Conservation (phyloP, 2,113 vertebrate genomes). For the Ascaphus truei region DNA sequence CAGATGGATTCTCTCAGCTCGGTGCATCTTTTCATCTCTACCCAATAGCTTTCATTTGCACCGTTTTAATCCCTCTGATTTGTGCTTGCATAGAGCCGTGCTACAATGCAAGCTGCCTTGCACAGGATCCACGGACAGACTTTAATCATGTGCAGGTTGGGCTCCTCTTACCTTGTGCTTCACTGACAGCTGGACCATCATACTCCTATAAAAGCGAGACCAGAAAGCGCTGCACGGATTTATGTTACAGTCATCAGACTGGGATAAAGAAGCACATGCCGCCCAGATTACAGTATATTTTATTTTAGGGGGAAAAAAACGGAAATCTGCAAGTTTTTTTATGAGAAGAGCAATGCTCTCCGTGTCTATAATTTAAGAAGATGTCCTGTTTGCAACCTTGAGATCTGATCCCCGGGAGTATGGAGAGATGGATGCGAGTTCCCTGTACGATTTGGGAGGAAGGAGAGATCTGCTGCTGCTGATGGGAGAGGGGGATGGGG, state of each 20-base stretch:
- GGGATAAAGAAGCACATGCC: slow-evolving; percentile 2
- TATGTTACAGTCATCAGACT: neutral
- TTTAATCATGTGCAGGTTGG: neutral
- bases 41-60: neutral
- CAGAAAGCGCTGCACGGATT: too few relatives aligned
- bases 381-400: slow-evolving; percentile 28
- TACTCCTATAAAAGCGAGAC: too few relatives aligned
- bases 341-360: neutral
- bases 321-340: neutral
- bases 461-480: neutral
- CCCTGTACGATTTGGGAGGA: slow-evolving; percentile 1
- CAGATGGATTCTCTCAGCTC: neutral
- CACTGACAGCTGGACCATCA: neutral
- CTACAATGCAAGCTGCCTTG: neutral
- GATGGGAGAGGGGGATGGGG: neutral
- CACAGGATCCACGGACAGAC: neutral
- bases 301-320: too few relatives aligned
- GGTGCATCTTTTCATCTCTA: neutral
- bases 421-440: slow-evolving; percentile 5
- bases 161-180: neutral
- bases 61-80: neutral
- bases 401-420: neutral
- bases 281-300: neutral
- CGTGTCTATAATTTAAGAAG: neutral
- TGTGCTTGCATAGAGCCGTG: neutral